Base-by-base conservation (phyloP, 2,888 invertebrate genomes). In the Conomelus anceps region DNA sequence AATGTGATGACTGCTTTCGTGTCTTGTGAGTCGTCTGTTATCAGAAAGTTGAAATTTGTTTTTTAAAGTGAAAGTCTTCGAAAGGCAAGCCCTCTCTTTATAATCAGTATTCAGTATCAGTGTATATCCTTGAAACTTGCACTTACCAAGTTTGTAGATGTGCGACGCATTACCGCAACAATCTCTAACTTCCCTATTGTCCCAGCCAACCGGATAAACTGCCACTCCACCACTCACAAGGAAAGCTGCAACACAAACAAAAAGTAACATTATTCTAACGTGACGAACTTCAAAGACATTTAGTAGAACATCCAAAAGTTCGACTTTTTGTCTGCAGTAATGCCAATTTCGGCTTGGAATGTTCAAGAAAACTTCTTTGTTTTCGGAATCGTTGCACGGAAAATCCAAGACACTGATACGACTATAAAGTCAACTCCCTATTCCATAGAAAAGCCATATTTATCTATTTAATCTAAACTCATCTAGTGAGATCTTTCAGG, bases 131-230 rank as follows among this genome's bases (percentile, higher is more conserved):
- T 63, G 13, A 63, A 63, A 63, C 7, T 89, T 84, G 88, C 92
- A 93, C 94, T 94, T 92, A 95, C 95, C 95, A 92, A 95, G 93
- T 92, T 94, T 94, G 93, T 95, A 95, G 91, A 94, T 94, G 90
- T 94, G 94, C 87, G 95, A 94, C 89, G 93, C 92, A 91, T 94
- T 94, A 88, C 95, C 95, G 92, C 95, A 95, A 90, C 95, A 95
- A 92, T 95, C 95, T 91, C 94, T 93, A 85, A 95, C 95, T 93
- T 96, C 95, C 90, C 94, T 93, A 92, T 95, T 95, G 92, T 95
- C 95, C 95, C 95, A 96, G 91, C 95, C 95, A 89, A 95, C 93
- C 22, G 95, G 95, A 92, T 95, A 95, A 91, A 95, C 93, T 88
- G 94, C 94, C 89, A 94, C 94, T 24, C 95, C 95, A 63, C 94